A percentile compares a stretch with the other conserved stretches of the same genome.
Evolutionary conservation across 35 echinoderm and acorn worm genomes (phyloP).

Genomic region (Eucidaris tribuloides): DNA sequence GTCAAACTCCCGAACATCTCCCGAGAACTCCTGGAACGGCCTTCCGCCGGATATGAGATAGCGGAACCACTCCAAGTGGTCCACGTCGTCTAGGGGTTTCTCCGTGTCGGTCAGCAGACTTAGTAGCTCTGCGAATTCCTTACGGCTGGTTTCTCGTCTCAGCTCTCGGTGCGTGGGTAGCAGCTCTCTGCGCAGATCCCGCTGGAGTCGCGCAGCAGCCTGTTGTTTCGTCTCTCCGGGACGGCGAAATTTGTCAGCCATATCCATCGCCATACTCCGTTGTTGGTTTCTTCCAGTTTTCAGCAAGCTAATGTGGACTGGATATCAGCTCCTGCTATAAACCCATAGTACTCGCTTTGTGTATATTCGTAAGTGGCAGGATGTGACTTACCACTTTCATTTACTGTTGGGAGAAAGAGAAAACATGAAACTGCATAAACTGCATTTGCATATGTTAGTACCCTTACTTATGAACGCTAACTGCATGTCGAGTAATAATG

Average conservation of each 20-base stretch:
- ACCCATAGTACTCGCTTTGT: too few relatives aligned
- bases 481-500: too few relatives aligned
- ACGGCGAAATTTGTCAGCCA: slow-evolving; percentile 8
- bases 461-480: too few relatives aligned
- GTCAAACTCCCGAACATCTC: slow-evolving; percentile 57
- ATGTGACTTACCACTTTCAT: too few relatives aligned
- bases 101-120: background rate
- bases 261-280: too few relatives aligned
- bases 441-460: too few relatives aligned
- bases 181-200: background rate
- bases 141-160: background rate
- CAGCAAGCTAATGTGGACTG: too few relatives aligned
- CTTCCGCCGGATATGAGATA: slow-evolving; percentile 66
- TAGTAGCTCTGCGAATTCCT: slow-evolving; percentile 12
- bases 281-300: too few relatives aligned
- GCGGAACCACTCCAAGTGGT: slow-evolving; percentile 57
- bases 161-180: background rate
- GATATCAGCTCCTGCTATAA: too few relatives aligned
- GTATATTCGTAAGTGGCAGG: too few relatives aligned
- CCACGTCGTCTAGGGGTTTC: slow-evolving; percentile 19
- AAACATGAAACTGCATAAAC: too few relatives aligned
- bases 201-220: background rate
- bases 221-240: slow-evolving; percentile 15
- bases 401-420: too few relatives aligned
- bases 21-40: slow-evolving; percentile 67